These are phyloP conservation scores for Pomatorhinus ruficollis DNA, from an alignment of 2,113 vertebrate genomes.

Conservation along the genomic window DNA sequence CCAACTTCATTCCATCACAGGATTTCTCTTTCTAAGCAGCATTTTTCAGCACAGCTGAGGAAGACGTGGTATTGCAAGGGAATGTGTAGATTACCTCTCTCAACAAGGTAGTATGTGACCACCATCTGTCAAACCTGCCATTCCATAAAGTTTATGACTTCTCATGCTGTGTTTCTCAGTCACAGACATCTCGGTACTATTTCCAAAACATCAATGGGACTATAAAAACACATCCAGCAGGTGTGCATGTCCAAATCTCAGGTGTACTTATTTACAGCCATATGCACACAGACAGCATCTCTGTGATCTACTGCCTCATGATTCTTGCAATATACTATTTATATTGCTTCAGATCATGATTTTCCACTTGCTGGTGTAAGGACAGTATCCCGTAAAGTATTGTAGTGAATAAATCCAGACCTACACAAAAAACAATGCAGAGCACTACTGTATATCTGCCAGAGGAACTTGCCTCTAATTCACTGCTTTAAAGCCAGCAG, in stretches of 20 bases:
- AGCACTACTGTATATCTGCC: not conserved
- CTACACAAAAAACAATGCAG: not conserved
- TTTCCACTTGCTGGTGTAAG: not conserved
- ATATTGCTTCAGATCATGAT: not conserved
- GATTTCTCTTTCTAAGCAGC: not conserved
- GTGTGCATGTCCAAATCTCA: not conserved
- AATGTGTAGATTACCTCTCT: not conserved
- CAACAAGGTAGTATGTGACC: not conserved
- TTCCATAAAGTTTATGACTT: not conserved
- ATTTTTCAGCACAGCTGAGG: not conserved
- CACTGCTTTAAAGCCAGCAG: not conserved
- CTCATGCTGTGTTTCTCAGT: not conserved
- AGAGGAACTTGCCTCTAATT: not conserved
- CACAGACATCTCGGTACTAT: not conserved
- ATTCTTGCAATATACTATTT: not conserved
- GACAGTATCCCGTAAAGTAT: not conserved
- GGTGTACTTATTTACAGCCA: not conserved
- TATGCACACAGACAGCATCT: not conserved
- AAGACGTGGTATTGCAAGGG: not conserved
- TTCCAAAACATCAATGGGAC: not conserved
- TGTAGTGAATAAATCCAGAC: not conserved
- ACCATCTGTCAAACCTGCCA: not conserved
- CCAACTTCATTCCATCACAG: not conserved
- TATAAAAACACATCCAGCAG: not conserved
- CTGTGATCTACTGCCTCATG: not conserved